Evolutionary conservation across 1,140 invertebrate species (phyloP).

Genomic region (Drosophila repletoides): DNA sequence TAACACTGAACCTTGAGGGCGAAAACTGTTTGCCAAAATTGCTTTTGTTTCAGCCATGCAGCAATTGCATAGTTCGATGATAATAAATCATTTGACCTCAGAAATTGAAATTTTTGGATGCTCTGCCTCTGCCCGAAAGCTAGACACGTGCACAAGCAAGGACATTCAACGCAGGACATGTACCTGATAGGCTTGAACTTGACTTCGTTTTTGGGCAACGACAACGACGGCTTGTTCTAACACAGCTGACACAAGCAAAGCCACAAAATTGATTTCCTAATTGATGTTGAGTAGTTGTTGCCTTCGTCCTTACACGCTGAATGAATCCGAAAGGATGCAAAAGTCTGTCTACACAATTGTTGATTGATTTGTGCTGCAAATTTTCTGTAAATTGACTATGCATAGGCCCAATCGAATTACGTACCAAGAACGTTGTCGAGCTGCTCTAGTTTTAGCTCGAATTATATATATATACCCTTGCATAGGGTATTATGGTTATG

Average conservation of each 20-base stretch:
- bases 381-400: slow-evolving; percentile 26
- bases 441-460: background rate
- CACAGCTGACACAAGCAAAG: slow-evolving; percentile 21
- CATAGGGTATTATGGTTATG: too few relatives aligned
- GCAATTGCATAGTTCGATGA: slow-evolving; percentile 11
- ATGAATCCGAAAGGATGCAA: background rate
- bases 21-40: slow-evolving; percentile 4
- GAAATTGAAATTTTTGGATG: too few relatives aligned
- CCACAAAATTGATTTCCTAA: slow-evolving; percentile 44
- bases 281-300: slow-evolving; percentile 23
- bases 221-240: background rate
- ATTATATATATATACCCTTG: too few relatives aligned
- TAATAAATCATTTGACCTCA: slow-evolving; percentile 23
- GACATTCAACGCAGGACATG: background rate
- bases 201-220: background rate
- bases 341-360: background rate
- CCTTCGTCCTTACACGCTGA: slow-evolving; percentile 13
- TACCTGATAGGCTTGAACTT: background rate
- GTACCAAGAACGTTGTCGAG: background rate
- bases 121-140: background rate
- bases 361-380: slow-evolving; percentile 18
- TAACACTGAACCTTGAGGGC: background rate
- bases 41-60: slow-evolving; percentile 10
- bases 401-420: slow-evolving; percentile 18
- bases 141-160: too few relatives aligned